Percentiles rank a stretch among this genome's conserved stretches.
Evolutionary conservation across 2,113 vertebrate genomes (phyloP).

Genomic region (Cariama cristata): DNA sequence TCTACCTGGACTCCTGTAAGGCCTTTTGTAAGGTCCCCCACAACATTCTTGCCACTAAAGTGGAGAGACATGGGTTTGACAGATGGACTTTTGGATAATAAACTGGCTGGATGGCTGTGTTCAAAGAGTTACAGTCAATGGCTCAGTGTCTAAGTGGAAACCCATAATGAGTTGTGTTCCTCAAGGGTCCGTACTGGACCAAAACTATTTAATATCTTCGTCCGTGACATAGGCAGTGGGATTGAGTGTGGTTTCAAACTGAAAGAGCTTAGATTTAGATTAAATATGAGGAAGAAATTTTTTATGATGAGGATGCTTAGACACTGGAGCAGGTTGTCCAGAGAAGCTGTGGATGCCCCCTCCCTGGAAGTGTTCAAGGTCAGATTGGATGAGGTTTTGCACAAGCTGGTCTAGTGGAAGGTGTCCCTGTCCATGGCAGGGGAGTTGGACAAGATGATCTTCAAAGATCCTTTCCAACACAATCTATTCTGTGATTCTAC

Average conservation of each 20-base stretch:
- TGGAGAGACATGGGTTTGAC: neutral
- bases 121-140: neutral
- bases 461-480: neutral
- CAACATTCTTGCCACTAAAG: neutral
- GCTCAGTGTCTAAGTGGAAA: neutral
- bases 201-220: neutral
- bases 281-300: neutral
- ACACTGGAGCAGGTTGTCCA: neutral
- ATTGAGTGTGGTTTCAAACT: neutral
- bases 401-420: neutral
- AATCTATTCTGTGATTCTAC: too few relatives aligned
- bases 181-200: rapidly evolving
- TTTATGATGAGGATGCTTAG: neutral
- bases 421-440: neutral
- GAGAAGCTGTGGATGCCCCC: rapidly evolving
- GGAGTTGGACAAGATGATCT: too few relatives aligned
- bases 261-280: neutral
- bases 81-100: neutral
- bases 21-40: neutral
- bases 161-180: rapidly evolving
- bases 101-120: neutral
- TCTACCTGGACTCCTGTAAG: neutral
- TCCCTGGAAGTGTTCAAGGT: neutral
- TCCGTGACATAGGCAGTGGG: rapidly evolving
- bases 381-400: neutral